phyloP scores from a whole-genome alignment of 2,797 vertebrate genomes.

The Rhinogobio ventralis region DNA sequence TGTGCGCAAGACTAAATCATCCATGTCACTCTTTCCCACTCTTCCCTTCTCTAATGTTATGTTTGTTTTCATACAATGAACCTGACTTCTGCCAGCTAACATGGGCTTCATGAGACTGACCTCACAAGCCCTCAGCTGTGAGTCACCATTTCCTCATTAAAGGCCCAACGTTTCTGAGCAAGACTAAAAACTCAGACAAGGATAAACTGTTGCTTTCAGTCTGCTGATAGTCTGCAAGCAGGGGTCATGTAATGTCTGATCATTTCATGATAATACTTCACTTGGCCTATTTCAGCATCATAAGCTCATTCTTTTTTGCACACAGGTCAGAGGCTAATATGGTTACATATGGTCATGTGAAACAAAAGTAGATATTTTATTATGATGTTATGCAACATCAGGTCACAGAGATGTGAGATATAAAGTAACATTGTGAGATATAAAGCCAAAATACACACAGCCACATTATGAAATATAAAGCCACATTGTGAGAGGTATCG shows the following conservation, averaged over 20 bases:
- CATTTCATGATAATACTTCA: background rate
- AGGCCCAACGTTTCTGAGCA: background rate
- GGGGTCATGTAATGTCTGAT: background rate
- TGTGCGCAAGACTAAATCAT: background rate
- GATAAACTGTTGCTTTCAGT: background rate
- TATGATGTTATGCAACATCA: background rate
- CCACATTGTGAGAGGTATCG: background rate
- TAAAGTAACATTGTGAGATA: background rate
- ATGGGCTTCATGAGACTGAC: constrained; percentile 5
- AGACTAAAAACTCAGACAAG: background rate
- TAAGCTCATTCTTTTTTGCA: background rate
- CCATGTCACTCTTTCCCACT: background rate
- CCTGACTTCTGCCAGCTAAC: background rate
- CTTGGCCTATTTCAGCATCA: background rate
- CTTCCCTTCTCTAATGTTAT: background rate
- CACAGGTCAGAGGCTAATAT: background rate
- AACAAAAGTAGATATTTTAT: background rate
- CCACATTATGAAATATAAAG: background rate
- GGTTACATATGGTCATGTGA: background rate
- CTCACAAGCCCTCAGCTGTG: background rate
- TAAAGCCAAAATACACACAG: background rate
- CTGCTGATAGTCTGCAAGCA: too few species aligned
- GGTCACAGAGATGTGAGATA: background rate
- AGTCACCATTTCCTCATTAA: constrained; percentile 31
- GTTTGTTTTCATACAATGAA: constrained; percentile 15